Conservation (phyloP, 2,888 invertebrate species). For the Zhuqinia jingwanae region DNA sequence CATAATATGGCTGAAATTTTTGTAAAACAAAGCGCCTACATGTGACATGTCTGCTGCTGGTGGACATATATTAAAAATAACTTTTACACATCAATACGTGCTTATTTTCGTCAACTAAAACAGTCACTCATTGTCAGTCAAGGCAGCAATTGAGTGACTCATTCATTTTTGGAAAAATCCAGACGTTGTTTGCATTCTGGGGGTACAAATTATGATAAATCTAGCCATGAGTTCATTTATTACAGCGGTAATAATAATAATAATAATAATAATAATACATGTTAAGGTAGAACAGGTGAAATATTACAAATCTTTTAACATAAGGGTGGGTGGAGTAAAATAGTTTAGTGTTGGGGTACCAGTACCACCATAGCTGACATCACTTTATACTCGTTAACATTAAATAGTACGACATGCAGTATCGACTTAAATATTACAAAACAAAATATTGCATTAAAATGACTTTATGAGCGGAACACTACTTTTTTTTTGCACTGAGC, state of each 20-base stretch:
- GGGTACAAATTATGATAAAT: slow-evolving; percentile 20
- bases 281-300: not conserved
- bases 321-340: slow-evolving; percentile 5
- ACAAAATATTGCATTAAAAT: no score
- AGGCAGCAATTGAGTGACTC: slow-evolving; percentile 8
- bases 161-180: not conserved
- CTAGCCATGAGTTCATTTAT: not conserved
- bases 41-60: no score
- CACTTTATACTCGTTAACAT: not conserved
- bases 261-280: not conserved
- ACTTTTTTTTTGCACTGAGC: not conserved
- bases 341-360: not conserved
- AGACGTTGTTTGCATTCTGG: not conserved
- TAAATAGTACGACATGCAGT: not conserved
- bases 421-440: not conserved
- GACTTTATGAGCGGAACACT: not conserved
- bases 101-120: no score
- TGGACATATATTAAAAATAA: no score
- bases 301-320: not conserved
- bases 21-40: no score
- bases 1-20: no score
- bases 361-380: not conserved
- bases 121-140: slow-evolving; percentile 6
- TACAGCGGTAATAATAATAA: not conserved
- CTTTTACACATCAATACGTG: no score